phyloP scores from a whole-genome alignment of 2,888 invertebrate genomes.

The Litoditis marina region DNA sequence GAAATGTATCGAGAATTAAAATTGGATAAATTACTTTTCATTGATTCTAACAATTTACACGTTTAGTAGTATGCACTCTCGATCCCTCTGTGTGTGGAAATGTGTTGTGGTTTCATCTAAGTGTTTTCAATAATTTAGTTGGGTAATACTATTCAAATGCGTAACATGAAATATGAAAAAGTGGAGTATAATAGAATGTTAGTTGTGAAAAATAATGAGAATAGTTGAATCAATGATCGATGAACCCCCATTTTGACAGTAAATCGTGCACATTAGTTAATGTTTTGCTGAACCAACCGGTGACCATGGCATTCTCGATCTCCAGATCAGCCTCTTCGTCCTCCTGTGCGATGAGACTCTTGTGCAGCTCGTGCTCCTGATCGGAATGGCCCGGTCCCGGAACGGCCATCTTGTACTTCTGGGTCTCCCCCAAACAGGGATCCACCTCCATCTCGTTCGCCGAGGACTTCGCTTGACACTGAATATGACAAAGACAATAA shows the following conservation, averaged over 20 bases:
- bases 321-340: conserved; percentile 36
- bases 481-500: not conserved
- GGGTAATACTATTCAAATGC: no score
- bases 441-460: conserved; percentile 28
- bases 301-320: conserved; percentile 17
- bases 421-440: conserved; percentile 56
- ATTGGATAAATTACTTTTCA: no score
- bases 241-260: not conserved
- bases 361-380: conserved; percentile 57
- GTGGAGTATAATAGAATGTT: no score
- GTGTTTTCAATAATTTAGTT: no score
- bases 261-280: not conserved
- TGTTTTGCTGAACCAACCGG: not conserved
- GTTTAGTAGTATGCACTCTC: no score
- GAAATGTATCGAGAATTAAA: no score
- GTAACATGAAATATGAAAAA: no score
- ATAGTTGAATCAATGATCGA: no score
- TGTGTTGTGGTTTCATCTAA: no score
- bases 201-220: no score
- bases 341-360: conserved; percentile 45
- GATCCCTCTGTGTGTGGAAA: no score
- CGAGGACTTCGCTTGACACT: not conserved
- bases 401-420: conserved; percentile 58
- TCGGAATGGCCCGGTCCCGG: conserved; percentile 57
- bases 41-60: no score